A percentile compares a stretch with the other conserved stretches of the same genome.
Evolutionary conservation across 2,888 invertebrate genomes (phyloP).

Genomic region (Eutolmus rufibarbis): DNA sequence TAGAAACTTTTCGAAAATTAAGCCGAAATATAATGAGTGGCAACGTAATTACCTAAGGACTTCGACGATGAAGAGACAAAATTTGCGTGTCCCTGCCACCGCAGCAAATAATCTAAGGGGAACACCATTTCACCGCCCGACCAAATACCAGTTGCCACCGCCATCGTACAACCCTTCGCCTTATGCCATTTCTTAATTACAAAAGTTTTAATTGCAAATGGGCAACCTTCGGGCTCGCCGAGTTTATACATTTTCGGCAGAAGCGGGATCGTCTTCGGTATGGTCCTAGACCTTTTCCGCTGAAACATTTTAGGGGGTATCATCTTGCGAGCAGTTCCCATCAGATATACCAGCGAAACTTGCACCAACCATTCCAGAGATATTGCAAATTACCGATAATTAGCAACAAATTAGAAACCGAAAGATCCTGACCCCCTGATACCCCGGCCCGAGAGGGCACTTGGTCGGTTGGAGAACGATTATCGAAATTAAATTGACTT

Average conservation of each 20-base stretch:
- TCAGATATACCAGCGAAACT: neutral
- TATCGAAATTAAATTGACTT: constrained; percentile 27
- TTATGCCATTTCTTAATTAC: constrained; percentile 33
- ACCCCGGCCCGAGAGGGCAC: neutral
- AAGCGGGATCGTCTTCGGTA: neutral
- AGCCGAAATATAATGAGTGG: constrained; percentile 4
- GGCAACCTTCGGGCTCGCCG: constrained; percentile 1
- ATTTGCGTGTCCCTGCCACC: neutral
- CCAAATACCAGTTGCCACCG: neutral
- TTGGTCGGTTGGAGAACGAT: neutral
- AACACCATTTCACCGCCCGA: neutral
- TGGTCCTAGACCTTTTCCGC: neutral
- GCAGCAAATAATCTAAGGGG: constrained; percentile 11
- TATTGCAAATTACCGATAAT: constrained; percentile 31
- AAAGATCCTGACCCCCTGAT: constrained; percentile 22
- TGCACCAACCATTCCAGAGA: neutral
- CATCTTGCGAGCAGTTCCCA: neutral
- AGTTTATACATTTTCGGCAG: neutral
- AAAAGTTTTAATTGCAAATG: constrained; percentile 33
- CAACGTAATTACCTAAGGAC: constrained; percentile 5
- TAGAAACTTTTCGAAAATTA: neutral
- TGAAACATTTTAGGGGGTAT: neutral
- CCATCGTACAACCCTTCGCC: neutral
- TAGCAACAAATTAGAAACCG: constrained; percentile 28
- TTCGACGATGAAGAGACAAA: neutral